A percentile compares a stretch with the other conserved stretches of the same genome.
These are phyloP conservation scores for Merodon equestris DNA, from an alignment of 2,888 invertebrate species.

Conservation along the genomic window DNA sequence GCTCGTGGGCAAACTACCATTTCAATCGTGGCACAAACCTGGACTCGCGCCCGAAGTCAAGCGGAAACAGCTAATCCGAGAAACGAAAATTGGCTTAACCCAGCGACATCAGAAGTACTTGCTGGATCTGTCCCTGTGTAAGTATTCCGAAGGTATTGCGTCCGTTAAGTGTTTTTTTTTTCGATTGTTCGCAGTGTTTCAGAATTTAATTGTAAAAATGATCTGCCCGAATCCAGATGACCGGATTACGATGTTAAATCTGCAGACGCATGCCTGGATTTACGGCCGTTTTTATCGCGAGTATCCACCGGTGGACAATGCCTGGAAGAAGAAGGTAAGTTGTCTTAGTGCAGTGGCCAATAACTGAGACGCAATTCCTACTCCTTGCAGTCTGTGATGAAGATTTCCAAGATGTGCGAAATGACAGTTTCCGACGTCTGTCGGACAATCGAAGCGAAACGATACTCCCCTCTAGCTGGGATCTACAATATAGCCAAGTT, in stretches of 20 bases:
- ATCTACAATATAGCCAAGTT: constrained; percentile 82
- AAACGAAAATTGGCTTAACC: constrained; percentile 84
- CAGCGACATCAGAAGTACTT: constrained; percentile 80
- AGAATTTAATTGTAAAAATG: constrained; percentile 70
- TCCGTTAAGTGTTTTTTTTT: no score
- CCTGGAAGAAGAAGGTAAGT: constrained; percentile 62
- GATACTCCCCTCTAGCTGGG: constrained; percentile 82
- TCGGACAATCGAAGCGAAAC: constrained; percentile 80
- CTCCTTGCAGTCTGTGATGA: constrained; percentile 45
- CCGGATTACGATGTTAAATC: constrained; percentile 67
- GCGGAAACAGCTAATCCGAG: constrained; percentile 82
- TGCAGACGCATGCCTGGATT: constrained; percentile 70
- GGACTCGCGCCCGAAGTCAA: constrained; percentile 80
- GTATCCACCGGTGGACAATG: constrained; percentile 56
- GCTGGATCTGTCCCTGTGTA: constrained; percentile 61
- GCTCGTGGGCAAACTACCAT: constrained; percentile 86
- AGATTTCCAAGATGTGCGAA: constrained; percentile 80
- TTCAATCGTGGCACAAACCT: constrained; percentile 79
- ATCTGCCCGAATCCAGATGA: constrained; percentile 67
- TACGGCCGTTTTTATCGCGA: constrained; percentile 62
- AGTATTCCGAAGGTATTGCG: constrained; percentile 27
- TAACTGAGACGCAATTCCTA: no score
- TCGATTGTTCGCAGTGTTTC: constrained; percentile 68
- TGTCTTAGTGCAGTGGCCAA: not conserved
- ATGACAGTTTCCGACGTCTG: constrained; percentile 79